Evolutionary conservation across 2,113 vertebrate species (phyloP), one percentile per base, ranked within the genome.

Genomic region (Urocolius indicus): DNA sequence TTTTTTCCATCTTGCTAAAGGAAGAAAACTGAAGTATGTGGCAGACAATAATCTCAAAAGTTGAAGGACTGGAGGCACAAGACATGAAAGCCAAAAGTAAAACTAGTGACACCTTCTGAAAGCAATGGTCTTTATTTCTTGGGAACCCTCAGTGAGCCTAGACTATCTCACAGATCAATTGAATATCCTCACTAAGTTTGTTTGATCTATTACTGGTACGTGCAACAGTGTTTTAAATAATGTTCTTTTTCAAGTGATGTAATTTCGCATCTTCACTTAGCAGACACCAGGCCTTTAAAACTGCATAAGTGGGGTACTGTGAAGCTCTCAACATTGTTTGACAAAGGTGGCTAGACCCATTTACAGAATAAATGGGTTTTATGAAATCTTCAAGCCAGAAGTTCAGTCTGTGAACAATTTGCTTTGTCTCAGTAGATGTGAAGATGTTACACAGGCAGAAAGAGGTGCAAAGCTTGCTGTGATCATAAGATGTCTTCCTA

Each of bases 391-490:
- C 34, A 57, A 67, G 34, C 2, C 43, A 82, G 32, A 68, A 79
- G 13, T 38, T 82, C 57, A 24, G 1, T 15, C 13, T 68, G 29
- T 2, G 3, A 73, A 54, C 18, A n/a, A 49, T 15, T 58, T 2
- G 1, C 10, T 48, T 2, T 6, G 3, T 48, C 6, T 59, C 41
- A 57, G 4, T 13, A 6, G 41, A 51, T 29, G 21, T 77, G 43
- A 73, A 68, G 54, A 32, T 0, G 2, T 58, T 67, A 43, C 24
- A 41, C 6, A 54, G 15, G 29, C 52, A 84, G 24, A 6, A 66
- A 16, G 3, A 43, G 2, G 16, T 68, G 45, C 0, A 0, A 81
- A 77, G 12, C 17, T 22, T 51, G 7, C 10, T 3, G 0, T 0
- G 1, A 22, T 57, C 20, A 30, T 30, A 19, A 73, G 11, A 32